These are phyloP conservation scores for Psephotus haematonotus DNA, from an alignment of 2,113 vertebrate genomes.

Conservation along the genomic window DNA sequence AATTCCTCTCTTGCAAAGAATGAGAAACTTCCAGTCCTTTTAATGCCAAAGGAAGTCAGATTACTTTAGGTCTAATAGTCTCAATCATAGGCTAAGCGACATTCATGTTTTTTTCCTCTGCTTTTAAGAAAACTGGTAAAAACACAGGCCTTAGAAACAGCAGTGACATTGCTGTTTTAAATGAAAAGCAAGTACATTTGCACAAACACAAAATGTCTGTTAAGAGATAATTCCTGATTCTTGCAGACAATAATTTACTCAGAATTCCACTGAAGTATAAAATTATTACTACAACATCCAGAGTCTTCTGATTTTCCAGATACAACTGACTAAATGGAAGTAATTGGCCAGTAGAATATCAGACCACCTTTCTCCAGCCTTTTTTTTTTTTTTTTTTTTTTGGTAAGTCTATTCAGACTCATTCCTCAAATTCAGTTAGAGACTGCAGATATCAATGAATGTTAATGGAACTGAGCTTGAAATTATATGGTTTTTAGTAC, in stretches of 20 bases:
- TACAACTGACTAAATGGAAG: background rate
- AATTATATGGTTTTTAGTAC: background rate
- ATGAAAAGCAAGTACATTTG: background rate
- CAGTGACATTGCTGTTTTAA: background rate
- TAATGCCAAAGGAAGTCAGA: background rate
- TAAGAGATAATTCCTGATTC: background rate
- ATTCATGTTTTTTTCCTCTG: background rate
- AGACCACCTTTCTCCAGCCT: background rate
- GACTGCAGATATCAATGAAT: background rate
- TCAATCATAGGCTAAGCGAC: background rate
- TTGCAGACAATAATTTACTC: background rate
- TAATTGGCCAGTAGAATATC: background rate
- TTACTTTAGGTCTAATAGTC: background rate
- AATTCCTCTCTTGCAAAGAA: background rate
- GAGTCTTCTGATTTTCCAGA: background rate
- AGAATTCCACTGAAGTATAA: background rate
- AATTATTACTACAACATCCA: background rate
- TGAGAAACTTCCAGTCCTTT: background rate
- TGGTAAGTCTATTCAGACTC: background rate
- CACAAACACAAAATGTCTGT: background rate
- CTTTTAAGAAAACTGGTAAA: background rate
- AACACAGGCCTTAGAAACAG: background rate
- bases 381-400: background rate
- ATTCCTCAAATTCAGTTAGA: background rate
- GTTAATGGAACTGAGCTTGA: background rate